Evolutionary conservation across 2,888 invertebrate species (phyloP).

Genomic region (Drosophila rubida): DNA sequence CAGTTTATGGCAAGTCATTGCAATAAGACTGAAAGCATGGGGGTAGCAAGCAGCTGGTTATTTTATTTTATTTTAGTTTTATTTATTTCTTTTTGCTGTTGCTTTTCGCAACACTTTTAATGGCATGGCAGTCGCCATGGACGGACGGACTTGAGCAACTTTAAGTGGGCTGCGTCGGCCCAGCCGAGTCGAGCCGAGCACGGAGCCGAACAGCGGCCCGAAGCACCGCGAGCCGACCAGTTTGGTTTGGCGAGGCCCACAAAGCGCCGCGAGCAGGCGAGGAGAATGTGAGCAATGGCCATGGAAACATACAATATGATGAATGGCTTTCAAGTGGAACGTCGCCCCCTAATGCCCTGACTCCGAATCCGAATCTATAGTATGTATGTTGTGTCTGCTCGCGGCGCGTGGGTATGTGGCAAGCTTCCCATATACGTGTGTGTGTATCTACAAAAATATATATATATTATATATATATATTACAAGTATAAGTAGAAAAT

Average conservation of each 20-base stretch:
- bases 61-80: slow-evolving; percentile 8
- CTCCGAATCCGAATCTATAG: slow-evolving; percentile 41
- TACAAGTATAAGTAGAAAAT: slow-evolving; percentile 52
- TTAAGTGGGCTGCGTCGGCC: slow-evolving; percentile 71
- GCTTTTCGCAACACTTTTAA: slow-evolving; percentile 61
- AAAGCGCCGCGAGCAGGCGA: slow-evolving; percentile 25
- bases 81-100: neutral
- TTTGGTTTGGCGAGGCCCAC: slow-evolving; percentile 54
- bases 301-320: slow-evolving; percentile 67
- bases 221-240: slow-evolving; percentile 43
- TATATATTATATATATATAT: slow-evolving; percentile 15
- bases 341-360: slow-evolving; percentile 55
- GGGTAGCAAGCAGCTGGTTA: slow-evolving; percentile 74
- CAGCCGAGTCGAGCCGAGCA: slow-evolving; percentile 26
- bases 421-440: slow-evolving; percentile 38
- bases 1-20: slow-evolving; percentile 62
- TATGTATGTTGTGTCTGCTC: slow-evolving; percentile 12
- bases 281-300: slow-evolving; percentile 49
- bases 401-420: slow-evolving; percentile 50
- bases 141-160: slow-evolving; percentile 67
- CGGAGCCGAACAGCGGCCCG: slow-evolving; percentile 22
- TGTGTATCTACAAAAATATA: slow-evolving; percentile 2
- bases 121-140: slow-evolving; percentile 59
- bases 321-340: slow-evolving; percentile 80
- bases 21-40: slow-evolving; percentile 63